Percentiles rank a stretch among this genome's conserved stretches.
These are phyloP conservation scores for Rhinogobio ventralis DNA, from an alignment of 2,797 vertebrate species.

Conservation along the genomic window DNA sequence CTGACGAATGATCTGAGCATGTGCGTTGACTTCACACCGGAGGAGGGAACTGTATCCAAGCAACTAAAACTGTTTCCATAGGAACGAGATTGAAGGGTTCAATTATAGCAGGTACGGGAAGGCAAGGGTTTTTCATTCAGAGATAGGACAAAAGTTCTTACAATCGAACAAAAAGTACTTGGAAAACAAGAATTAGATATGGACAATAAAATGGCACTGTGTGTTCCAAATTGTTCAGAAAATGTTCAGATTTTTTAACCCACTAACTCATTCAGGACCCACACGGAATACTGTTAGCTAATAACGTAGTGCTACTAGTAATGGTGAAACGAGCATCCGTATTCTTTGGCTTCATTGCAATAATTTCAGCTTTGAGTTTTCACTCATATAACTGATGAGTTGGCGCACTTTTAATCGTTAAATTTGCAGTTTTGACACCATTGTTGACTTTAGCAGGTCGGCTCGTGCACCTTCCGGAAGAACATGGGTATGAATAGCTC, in stretches of 20 bases:
- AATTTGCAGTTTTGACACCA: conserved; percentile 39
- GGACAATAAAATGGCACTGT: background rate
- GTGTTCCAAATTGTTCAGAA: background rate
- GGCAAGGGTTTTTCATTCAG: background rate
- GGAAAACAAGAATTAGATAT: background rate
- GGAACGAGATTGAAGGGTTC: conserved; percentile 48
- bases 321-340: background rate
- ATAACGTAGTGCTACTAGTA: background rate
- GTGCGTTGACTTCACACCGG: conserved; percentile 59
- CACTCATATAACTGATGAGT: background rate
- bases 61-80: conserved; percentile 68
- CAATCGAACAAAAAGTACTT: background rate
- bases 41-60: conserved; percentile 67
- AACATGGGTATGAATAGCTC: conserved; percentile 55
- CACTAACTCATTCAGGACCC: background rate
- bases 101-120: background rate
- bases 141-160: conserved; percentile 19
- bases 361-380: background rate
- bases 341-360: background rate
- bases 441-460: conserved; percentile 53
- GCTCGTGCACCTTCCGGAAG: conserved; percentile 39
- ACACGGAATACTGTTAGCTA: background rate
- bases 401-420: background rate
- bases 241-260: background rate
- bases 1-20: conserved; percentile 53